Base-by-base conservation (phyloP, 2,113 vertebrate genomes). In the Seriola aureovittata region DNA sequence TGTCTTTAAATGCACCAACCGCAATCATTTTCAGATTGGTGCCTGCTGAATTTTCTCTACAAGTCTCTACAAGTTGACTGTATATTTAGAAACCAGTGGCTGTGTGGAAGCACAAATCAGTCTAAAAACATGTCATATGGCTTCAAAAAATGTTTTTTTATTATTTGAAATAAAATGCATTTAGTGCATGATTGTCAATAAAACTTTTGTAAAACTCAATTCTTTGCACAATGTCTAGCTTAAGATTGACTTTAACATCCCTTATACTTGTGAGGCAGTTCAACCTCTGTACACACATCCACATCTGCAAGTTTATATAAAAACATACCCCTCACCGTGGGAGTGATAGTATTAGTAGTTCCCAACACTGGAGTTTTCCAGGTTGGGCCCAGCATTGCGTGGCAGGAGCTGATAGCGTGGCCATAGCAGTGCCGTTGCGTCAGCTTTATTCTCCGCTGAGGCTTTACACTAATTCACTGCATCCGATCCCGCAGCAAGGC, bases 391-490 rank as follows among this genome's bases (percentile, higher is more conserved):
- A 81, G 74, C 16, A 78, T 85, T 86, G 82, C 55, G 58, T 85
- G 79, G 85, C 80, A 88, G 87, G 58, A 85, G 84, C 71, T 72
- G 82, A 85, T 76, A 71, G 74, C 64, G 68, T 64, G 82, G 84
- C 81, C 85, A 86, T 52, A 86, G 76, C 81, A 78, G 82, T 87
- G 73, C 63, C 25, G 62, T 89, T 80, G 87, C 73, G 87, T 94
- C 93, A 94, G 91, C 91, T 89, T 74, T 88, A 93, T 94, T 92
- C 85, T 89, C 72, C 50, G 3, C 80, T 78, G 84, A 90, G 92
- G 92, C 93, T 93, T 93, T 93, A 87, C 90, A 38, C 91, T 93
- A 93, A 95, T 89, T 90, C 92, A 89, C 89, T 84, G 81, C 90
- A 92, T 93, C 93, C 93, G 87, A 92, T 92, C 90, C 89, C 63